phyloP scores from a whole-genome alignment of 35 echinoderm and acorn worm species.

The Heliocidaris erythrogramma region DNA sequence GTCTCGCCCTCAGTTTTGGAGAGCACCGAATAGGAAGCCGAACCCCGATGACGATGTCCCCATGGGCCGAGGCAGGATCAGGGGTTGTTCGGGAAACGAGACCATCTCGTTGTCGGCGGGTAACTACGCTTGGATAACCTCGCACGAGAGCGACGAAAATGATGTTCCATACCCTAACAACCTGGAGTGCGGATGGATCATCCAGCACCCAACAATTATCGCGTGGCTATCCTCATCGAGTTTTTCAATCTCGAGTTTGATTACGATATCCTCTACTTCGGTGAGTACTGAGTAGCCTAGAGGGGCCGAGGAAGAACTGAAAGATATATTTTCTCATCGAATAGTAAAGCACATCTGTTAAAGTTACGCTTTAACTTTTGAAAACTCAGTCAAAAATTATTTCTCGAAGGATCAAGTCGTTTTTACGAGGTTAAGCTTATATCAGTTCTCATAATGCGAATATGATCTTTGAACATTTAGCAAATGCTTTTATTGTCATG shows the following conservation, averaged over 20 bases:
- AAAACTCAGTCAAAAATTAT: too few relatives aligned
- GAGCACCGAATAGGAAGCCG: background rate
- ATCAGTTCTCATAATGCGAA: too few relatives aligned
- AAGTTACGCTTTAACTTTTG: too few relatives aligned
- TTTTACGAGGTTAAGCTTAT: too few relatives aligned
- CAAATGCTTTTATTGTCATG: too few relatives aligned
- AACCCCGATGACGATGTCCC: background rate
- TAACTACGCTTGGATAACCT: background rate
- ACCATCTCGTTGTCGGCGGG: background rate
- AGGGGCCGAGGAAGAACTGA: background rate
- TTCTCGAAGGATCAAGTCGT: too few relatives aligned
- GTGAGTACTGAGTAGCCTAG: background rate
- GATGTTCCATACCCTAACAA: background rate
- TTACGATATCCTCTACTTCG: background rate
- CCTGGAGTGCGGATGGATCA: background rate
- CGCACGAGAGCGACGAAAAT: background rate
- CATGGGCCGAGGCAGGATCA: background rate
- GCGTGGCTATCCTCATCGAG: background rate
- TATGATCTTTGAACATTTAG: too few relatives aligned
- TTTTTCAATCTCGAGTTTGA: background rate
- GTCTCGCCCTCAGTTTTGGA: background rate
- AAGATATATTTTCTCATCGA: too few relatives aligned
- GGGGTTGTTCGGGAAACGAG: background rate
- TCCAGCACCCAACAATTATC: background rate
- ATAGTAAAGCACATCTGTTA: too few relatives aligned